phyloP scores from a whole-genome alignment of 1,140 invertebrate species.

The Aricia agestis region DNA sequence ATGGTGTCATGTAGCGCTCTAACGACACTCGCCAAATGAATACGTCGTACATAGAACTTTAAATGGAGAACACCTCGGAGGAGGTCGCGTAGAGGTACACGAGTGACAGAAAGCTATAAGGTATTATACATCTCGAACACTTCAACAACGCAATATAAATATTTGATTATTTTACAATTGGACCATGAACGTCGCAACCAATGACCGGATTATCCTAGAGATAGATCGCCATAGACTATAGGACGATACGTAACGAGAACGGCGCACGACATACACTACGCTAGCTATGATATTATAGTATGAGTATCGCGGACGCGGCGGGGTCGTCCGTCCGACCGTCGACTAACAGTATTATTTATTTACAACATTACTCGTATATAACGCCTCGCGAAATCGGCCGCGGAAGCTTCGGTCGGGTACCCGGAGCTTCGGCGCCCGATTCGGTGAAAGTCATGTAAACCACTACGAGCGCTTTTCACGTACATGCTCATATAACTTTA shows the following conservation, averaged over 20 bases:
- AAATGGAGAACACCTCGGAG: neutral
- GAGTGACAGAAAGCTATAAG: neutral
- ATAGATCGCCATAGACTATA: constrained; percentile 8
- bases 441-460: too few relatives aligned
- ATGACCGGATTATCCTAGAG: neutral
- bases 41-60: neutral
- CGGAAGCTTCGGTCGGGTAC: too few relatives aligned
- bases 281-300: neutral
- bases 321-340: constrained; percentile 15
- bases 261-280: neutral
- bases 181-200: constrained; percentile 2
- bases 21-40: neutral
- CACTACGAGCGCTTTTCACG: neutral
- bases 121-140: constrained; percentile 2
- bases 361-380: constrained; percentile 11
- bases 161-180: constrained; percentile 16
- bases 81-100: neutral
- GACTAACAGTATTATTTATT: constrained; percentile 21
- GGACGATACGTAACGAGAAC: constrained; percentile 5
- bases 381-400: neutral
- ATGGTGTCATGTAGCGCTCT: constrained; percentile 1
- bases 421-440: too few relatives aligned
- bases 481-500: neutral
- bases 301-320: constrained; percentile 2
- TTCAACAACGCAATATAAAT: constrained; percentile 15